Percentiles rank a stretch among this genome's conserved stretches.
These are phyloP conservation scores for Tupaia chinensis DNA, from an alignment of 2,113 vertebrate genomes.

Conservation along the genomic window DNA sequence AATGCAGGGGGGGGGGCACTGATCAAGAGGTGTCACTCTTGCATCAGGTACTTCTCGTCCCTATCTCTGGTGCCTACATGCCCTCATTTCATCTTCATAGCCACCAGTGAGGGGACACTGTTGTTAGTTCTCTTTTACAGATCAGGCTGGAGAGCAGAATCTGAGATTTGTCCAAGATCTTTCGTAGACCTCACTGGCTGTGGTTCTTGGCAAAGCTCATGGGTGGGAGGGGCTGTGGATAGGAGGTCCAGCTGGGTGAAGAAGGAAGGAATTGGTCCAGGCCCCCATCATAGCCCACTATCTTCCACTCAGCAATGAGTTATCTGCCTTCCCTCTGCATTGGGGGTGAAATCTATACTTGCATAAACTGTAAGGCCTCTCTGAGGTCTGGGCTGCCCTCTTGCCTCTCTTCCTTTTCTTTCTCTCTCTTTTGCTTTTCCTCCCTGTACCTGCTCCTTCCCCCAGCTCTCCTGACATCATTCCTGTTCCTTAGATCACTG, in stretches of 20 bases:
- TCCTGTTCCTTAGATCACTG: not conserved
- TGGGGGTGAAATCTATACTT: not conserved
- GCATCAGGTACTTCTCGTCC: not conserved
- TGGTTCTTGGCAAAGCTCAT: not conserved
- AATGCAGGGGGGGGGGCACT: not conserved
- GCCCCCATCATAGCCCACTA: not conserved
- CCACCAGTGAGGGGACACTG: too few relatives aligned
- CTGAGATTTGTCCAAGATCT: not conserved
- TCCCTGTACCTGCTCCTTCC: too few relatives aligned
- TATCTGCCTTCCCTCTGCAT: not conserved
- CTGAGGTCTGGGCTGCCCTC: too few relatives aligned
- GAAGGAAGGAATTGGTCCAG: not conserved
- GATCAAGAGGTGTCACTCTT: not conserved
- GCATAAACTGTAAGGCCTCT: not conserved
- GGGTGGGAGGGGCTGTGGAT: too few relatives aligned
- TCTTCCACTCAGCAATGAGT: not conserved
- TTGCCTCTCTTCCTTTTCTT: not conserved
- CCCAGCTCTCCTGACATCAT: not conserved
- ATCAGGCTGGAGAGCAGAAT: not conserved
- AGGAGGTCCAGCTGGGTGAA: not conserved
- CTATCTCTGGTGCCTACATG: not conserved
- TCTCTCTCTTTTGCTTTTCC: not conserved
- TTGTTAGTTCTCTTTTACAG: not conserved
- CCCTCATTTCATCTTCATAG: not conserved
- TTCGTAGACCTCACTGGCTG: not conserved